Evolutionary conservation across 1,140 invertebrate species (phyloP).

Genomic region (Batillaria attramentaria): DNA sequence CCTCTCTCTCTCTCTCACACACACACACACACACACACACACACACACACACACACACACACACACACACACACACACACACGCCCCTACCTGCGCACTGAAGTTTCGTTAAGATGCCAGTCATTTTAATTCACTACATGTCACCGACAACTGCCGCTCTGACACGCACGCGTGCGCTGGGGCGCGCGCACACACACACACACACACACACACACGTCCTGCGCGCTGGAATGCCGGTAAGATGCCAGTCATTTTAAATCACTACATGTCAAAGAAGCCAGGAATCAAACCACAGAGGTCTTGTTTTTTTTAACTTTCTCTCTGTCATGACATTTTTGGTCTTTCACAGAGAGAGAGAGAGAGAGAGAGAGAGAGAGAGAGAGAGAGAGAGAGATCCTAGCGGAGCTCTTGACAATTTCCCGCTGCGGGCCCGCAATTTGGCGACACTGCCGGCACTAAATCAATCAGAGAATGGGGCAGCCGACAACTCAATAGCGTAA

Average conservation of each 20-base stretch:
- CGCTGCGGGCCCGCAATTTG: too few species aligned
- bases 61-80: slow-evolving; percentile 16
- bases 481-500: background rate
- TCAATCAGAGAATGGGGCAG: too few species aligned
- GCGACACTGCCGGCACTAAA: too few species aligned
- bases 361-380: slow-evolving; percentile 9
- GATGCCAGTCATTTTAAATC: background rate
- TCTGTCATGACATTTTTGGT: too few species aligned
- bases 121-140: too few species aligned
- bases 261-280: too few species aligned
- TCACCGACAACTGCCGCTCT: slow-evolving; percentile 12
- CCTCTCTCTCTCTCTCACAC: slow-evolving; percentile 22
- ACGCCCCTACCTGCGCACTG: background rate
- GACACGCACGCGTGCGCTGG: background rate
- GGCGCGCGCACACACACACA: slow-evolving; percentile 12
- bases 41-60: slow-evolving; percentile 19
- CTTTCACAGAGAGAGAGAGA: too few species aligned
- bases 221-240: background rate
- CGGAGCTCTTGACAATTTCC: too few species aligned
- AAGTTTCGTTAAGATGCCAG: background rate
- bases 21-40: slow-evolving; percentile 10
- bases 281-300: too few species aligned
- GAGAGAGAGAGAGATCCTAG: background rate
- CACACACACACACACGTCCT: slow-evolving; percentile 10
- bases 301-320: too few species aligned